A percentile compares a stretch with the other conserved stretches of the same genome.
These are phyloP conservation scores for Tupiocoris notatus DNA, from an alignment of 2,888 invertebrate species.

Conservation along the genomic window DNA sequence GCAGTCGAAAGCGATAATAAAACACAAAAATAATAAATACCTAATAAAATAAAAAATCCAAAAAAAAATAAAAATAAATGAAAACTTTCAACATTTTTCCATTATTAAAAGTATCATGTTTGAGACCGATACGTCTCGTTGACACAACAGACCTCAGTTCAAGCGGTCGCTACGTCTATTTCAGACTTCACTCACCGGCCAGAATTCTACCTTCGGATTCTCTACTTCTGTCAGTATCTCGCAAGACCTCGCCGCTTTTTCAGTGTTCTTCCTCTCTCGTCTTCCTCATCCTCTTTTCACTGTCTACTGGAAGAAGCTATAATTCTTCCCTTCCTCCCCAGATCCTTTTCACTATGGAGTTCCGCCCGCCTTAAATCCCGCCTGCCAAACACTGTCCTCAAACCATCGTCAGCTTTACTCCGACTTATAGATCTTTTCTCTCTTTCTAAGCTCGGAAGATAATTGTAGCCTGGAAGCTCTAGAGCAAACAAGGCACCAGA, in stretches of 20 bases:
- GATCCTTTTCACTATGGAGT: slow-evolving; percentile 24
- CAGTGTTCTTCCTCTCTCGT: neutral
- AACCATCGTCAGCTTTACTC: neutral
- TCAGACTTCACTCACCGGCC: slow-evolving; percentile 11
- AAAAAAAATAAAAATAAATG: too few species aligned
- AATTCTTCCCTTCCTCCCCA: slow-evolving; percentile 12
- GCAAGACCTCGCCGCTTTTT: slow-evolving; percentile 3
- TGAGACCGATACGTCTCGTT: too few species aligned
- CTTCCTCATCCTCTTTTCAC: slow-evolving; percentile 8
- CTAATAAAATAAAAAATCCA: too few species aligned
- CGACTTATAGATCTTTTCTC: too few species aligned
- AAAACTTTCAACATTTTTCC: too few species aligned
- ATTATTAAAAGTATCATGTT: too few species aligned
- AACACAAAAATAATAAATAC: too few species aligned
- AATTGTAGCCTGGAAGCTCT: too few species aligned
- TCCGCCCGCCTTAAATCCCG: slow-evolving; percentile 35
- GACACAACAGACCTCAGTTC: too few species aligned
- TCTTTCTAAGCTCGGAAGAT: too few species aligned
- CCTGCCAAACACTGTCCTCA: slow-evolving; percentile 38
- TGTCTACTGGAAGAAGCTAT: slow-evolving; percentile 34
- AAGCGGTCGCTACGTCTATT: slow-evolving; percentile 27
- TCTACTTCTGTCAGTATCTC: neutral
- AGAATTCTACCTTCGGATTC: neutral
- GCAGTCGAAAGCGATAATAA: too few species aligned
- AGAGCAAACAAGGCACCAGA: too few species aligned